phyloP scores from a whole-genome alignment of 2,797 vertebrate species.

The Betta splendens region DNA sequence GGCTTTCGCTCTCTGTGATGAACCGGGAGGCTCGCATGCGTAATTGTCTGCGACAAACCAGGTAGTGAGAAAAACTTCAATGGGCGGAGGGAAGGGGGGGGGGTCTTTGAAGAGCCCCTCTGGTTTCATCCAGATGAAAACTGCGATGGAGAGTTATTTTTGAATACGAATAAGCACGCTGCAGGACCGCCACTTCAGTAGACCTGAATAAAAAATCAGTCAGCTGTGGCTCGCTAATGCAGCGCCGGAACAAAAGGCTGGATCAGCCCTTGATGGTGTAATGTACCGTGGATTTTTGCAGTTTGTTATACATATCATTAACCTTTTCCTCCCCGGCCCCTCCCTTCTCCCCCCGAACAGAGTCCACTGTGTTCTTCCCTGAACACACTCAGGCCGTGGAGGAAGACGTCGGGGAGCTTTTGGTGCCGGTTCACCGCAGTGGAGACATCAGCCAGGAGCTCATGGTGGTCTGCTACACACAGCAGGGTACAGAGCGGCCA shows the following conservation, averaged over 20 bases:
- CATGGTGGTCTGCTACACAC: constrained; percentile 93
- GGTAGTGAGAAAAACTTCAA: constrained; percentile 43
- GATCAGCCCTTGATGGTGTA: constrained; percentile 26
- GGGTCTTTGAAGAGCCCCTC: constrained; percentile 67
- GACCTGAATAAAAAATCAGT: constrained; percentile 25
- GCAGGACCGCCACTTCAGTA: constrained; percentile 61
- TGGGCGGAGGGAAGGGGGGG: constrained; percentile 41
- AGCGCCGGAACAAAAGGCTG: constrained; percentile 49
- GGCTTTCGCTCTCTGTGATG: constrained; percentile 36
- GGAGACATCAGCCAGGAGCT: constrained; percentile 92
- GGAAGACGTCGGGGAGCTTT: constrained; percentile 90
- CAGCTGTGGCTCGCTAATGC: constrained; percentile 35
- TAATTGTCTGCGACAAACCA: constrained; percentile 53
- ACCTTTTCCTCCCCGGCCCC: constrained; percentile 29
- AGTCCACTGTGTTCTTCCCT: constrained; percentile 88
- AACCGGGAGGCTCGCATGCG: constrained; percentile 40
- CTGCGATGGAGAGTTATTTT: constrained; percentile 55
- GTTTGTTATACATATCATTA: constrained; percentile 53
- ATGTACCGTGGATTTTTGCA: constrained; percentile 53
- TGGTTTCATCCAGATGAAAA: constrained; percentile 52
- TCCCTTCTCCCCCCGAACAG: constrained; percentile 45
- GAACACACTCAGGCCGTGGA: constrained; percentile 83
- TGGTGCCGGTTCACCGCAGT: constrained; percentile 90
- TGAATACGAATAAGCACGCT: constrained; percentile 57
- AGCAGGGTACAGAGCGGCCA: constrained; percentile 84